Base-by-base conservation (phyloP, 92 coral and sea anemone species). In the Heliopora coerulea region DNA sequence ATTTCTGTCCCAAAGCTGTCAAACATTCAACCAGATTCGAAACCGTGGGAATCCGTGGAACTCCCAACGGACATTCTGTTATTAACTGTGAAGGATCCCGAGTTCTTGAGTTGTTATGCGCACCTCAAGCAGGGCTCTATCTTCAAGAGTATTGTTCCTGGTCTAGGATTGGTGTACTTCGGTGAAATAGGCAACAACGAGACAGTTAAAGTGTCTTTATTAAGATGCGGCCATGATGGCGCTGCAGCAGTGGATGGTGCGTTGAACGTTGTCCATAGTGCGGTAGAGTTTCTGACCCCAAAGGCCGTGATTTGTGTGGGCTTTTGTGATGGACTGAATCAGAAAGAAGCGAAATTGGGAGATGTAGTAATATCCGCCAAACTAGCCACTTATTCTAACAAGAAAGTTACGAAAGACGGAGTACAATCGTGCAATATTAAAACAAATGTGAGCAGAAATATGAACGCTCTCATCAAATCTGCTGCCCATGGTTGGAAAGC, bases 301-400 rank as follows among this genome's bases (percentile, higher is more conserved):
- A 82, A 67, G 65, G 86, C 86, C 1, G 82, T 82, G 29, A 34
- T 75, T 27, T 82, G 82, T 31, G 72, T 66, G 13, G 86, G 86
- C 3, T 75, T 34, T 41, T 79, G 83, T 64, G 65, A 48, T 14
- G 49, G 34, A 3, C 2, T 79, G 3, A 44, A 68, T 18, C 15
- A 56, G 23, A 32, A 29, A 13, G 41, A 79, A 68, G 65, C 65
- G 33, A 79, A 79, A 26, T 26, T 79, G 9, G 83, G 83, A 1
- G 83, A 79, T 24, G 83, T 79, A 18, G 83, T 79, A 4, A 44
- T 79, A 24, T 79, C 78, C 1, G 49, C 82, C 1, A 82, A 82
- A 66, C 24, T 82, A 25, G 73, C 82, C 31, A 82, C 82, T 3
- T 76, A 66, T 13, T 73, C 86, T n/a, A 39, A 58, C 14, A 69